phyloP scores from a whole-genome alignment of 1,140 invertebrate genomes.

The Ruditapes philippinarum region DNA sequence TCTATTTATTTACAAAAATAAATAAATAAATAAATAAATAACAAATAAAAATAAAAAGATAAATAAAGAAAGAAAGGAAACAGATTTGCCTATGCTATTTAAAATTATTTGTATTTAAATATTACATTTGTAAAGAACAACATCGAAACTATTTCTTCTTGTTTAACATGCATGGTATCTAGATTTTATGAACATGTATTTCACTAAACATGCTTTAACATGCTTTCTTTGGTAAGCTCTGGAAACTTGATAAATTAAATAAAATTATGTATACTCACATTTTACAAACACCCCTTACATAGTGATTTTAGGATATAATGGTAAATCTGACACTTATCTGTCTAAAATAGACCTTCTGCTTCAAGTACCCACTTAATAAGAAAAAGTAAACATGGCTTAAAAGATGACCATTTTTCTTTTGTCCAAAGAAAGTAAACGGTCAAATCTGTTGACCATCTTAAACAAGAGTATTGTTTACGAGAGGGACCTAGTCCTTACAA shows the following conservation, averaged over 20 bases:
- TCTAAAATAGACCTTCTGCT: neutral
- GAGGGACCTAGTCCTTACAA: neutral
- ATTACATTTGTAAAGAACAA: too few species aligned
- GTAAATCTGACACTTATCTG: neutral
- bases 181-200: too few species aligned
- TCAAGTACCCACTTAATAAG: neutral
- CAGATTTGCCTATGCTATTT: too few species aligned
- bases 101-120: too few species aligned
- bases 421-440: neutral
- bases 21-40: too few species aligned
- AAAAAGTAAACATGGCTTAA: neutral
- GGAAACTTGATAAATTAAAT: neutral
- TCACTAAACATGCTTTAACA: neutral
- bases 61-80: too few species aligned
- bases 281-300: neutral
- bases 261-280: constrained; percentile 13
- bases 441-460: neutral
- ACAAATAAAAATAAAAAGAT: too few species aligned
- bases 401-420: neutral
- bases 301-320: neutral
- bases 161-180: too few species aligned
- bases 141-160: too few species aligned
- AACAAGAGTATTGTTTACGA: constrained; percentile 13
- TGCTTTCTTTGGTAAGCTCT: neutral
- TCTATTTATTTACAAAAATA: too few species aligned